Conservation (phyloP, 37 sponge, comb jelly and placozoan species). For the Petrosia ficiformis region DNA sequence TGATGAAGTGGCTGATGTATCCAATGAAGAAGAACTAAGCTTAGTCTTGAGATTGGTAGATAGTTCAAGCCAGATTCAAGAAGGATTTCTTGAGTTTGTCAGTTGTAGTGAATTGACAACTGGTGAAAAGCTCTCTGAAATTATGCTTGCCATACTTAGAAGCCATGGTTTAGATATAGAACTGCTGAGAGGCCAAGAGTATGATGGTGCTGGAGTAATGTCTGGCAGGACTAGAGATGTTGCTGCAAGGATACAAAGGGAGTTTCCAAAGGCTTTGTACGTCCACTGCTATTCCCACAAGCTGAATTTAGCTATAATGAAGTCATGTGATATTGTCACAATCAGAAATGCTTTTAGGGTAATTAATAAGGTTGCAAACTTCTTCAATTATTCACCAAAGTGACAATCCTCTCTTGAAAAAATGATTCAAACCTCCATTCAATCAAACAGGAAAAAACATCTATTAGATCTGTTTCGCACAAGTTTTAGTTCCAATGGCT, state of each 20-base stretch:
- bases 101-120: background rate
- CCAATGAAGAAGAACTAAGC: constrained; percentile 56
- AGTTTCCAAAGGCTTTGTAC: background rate
- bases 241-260: background rate
- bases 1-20: constrained; percentile 68
- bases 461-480: too few relatives aligned
- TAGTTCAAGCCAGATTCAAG: background rate
- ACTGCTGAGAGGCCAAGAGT: background rate
- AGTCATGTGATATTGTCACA: background rate
- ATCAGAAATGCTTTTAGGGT: background rate
- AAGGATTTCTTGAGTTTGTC: background rate
- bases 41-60: constrained; percentile 20
- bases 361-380: background rate
- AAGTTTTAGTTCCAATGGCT: too few relatives aligned
- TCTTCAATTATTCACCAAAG: background rate
- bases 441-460: too few relatives aligned
- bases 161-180: background rate
- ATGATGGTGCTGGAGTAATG: background rate
- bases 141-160: background rate
- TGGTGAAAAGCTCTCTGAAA: background rate
- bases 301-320: background rate
- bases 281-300: background rate
- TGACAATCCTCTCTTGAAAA: too few relatives aligned
- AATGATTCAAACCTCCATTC: too few relatives aligned
- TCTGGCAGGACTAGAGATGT: background rate